These are phyloP conservation scores for Pomatorhinus ruficollis DNA, from an alignment of 2,113 vertebrate species.

Conservation along the genomic window DNA sequence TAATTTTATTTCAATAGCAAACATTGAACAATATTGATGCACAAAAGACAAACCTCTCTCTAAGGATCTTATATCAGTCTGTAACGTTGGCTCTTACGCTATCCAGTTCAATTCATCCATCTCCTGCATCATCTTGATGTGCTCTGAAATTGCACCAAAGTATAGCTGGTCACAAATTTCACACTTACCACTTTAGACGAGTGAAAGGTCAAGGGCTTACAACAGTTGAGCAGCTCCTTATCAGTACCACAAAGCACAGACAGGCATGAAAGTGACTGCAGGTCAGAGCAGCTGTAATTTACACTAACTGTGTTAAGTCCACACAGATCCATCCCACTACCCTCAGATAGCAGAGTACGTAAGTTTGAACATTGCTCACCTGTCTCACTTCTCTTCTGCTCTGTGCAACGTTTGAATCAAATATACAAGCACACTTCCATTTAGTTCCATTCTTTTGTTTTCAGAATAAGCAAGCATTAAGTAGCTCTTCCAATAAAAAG, in stretches of 20 bases:
- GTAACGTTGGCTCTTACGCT: neutral
- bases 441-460: neutral
- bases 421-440: neutral
- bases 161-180: conserved; percentile 56
- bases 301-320: conserved; percentile 1
- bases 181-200: conserved; percentile 59
- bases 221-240: conserved; percentile 43
- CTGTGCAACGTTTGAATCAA: neutral
- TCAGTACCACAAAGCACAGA: conserved; percentile 1
- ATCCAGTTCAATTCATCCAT: conserved; percentile 44
- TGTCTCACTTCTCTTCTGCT: neutral
- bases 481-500: neutral
- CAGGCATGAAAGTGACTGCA: conserved; percentile 29
- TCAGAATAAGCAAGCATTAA: neutral
- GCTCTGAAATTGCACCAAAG: conserved; percentile 52
- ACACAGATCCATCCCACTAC: neutral
- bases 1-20: neutral
- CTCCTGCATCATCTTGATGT: conserved; percentile 36
- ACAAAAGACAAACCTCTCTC: neutral
- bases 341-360: neutral
- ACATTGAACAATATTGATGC: neutral
- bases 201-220: conserved; percentile 63
- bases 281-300: conserved; percentile 55
- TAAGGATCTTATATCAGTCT: neutral
- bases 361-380: neutral